Conservation (phyloP, 1,140 invertebrate species). For the Piezodorus guildinii region DNA sequence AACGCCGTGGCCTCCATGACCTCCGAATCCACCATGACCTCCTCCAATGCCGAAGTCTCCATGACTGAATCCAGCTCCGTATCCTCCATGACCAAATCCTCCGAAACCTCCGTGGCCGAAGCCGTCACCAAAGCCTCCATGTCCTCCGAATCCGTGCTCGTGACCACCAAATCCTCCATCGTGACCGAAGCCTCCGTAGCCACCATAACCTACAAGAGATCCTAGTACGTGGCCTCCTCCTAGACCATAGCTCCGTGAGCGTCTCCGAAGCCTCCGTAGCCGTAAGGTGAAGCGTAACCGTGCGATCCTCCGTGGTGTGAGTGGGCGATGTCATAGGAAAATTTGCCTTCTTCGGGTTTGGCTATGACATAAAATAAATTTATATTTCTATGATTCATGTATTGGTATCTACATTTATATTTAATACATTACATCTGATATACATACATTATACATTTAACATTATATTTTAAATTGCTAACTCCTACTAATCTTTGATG, state of each 20-base stretch:
- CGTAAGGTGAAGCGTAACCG: slow-evolving; percentile 15
- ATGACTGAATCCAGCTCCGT: slow-evolving; percentile 4
- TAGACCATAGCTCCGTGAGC: slow-evolving; percentile 21
- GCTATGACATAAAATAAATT: slow-evolving; percentile 1
- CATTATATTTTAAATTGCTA: no score
- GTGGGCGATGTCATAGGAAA: slow-evolving; percentile 17
- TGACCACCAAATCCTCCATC: slow-evolving; percentile 12
- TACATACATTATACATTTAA: no score
- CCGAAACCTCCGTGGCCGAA: neutral
- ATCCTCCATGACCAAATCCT: slow-evolving; percentile 2
- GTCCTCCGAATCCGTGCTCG: neutral
- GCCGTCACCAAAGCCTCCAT: neutral
- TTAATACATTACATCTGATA: no score
- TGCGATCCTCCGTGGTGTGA: slow-evolving; percentile 10
- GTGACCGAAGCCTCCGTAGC: neutral
- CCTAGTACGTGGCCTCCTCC: slow-evolving; percentile 17
- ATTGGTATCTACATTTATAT: no score
- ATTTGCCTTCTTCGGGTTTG: slow-evolving; percentile 19
- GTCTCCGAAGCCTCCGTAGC: slow-evolving; percentile 21
- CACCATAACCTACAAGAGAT: neutral
- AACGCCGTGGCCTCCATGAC: slow-evolving; percentile 10
- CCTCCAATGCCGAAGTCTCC: neutral
- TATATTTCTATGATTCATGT: no score
- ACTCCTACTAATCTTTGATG: no score
- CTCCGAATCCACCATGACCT: neutral